A percentile compares a stretch with the other conserved stretches of the same genome.
These are phyloP conservation scores for Hyles vespertilio DNA, from an alignment of 1,140 invertebrate species.

Conservation along the genomic window DNA sequence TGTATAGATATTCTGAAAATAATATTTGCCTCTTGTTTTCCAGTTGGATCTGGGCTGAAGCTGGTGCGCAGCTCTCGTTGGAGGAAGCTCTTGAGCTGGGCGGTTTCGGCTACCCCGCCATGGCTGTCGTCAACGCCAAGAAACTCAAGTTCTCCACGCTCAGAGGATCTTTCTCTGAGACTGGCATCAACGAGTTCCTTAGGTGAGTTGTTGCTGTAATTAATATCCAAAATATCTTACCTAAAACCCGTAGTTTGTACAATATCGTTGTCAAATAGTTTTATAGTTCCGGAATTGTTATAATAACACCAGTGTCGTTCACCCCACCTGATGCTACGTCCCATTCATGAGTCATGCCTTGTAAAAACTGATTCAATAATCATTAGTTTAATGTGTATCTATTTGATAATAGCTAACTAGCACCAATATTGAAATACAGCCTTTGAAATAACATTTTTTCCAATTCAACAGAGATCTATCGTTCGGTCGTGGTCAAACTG, in stretches of 20 bases:
- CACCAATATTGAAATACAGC: neutral
- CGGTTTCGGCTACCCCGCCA: conserved; percentile 93
- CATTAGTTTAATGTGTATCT: no score
- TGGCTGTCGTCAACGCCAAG: conserved; percentile 97
- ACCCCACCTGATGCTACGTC: no score
- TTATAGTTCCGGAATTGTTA: no score
- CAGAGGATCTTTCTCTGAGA: conserved; percentile 94
- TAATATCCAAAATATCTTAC: no score
- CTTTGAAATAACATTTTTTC: conserved; percentile 23
- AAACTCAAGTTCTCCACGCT: conserved; percentile 98
- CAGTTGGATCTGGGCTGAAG: conserved; percentile 97
- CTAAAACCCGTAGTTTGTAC: no score
- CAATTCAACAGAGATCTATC: conserved; percentile 86
- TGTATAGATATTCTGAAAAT: no score
- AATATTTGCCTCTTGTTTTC: neutral
- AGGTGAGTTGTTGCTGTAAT: conserved; percentile 63
- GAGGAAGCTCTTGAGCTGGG: conserved; percentile 96
- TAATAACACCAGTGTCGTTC: no score
- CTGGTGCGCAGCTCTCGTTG: conserved; percentile 87
- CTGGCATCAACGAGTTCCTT: conserved; percentile 96
- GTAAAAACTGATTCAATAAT: no score
- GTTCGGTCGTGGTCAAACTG: conserved; percentile 95
- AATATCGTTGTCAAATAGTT: no score
- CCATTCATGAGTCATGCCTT: no score
- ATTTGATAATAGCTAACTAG: no score